Conservation (phyloP, 1,140 invertebrate species). For the Drosophila ogumai region DNA sequence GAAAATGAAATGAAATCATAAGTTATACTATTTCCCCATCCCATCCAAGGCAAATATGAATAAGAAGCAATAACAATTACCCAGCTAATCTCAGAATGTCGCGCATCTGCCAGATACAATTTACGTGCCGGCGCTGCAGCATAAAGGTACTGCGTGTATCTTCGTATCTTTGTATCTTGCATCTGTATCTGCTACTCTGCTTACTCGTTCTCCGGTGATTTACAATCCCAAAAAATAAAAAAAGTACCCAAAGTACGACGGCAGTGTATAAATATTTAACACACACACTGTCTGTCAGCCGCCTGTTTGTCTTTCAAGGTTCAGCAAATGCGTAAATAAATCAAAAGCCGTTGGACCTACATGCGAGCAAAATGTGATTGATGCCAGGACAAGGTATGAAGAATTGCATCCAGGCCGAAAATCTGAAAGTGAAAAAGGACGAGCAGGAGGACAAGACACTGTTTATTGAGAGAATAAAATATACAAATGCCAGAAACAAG, state of each 20-base stretch:
- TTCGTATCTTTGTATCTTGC: constrained; percentile 41
- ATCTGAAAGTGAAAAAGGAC: constrained; percentile 4
- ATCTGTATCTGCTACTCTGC: constrained; percentile 41
- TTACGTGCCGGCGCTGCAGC: constrained; percentile 44
- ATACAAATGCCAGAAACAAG: background rate
- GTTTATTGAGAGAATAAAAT: constrained; percentile 10
- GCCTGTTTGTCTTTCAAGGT: constrained; percentile 46
- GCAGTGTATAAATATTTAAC: constrained; percentile 51
- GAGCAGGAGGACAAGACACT: background rate
- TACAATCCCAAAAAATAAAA: constrained; percentile 40
- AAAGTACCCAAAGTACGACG: constrained; percentile 10
- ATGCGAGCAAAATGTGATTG: constrained; percentile 28
- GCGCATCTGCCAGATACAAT: constrained; percentile 44
- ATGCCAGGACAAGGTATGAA: constrained; percentile 23
- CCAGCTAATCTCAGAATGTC: constrained; percentile 44
- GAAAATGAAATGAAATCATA: constrained; percentile 26
- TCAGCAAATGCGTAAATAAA: constrained; percentile 57
- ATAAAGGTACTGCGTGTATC: constrained; percentile 3
- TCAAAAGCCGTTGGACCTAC: constrained; percentile 46
- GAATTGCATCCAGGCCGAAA: constrained; percentile 14
- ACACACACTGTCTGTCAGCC: constrained; percentile 11
- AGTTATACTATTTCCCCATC: constrained; percentile 1
- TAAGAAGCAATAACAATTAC: constrained; percentile 33
- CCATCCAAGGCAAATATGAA: constrained; percentile 24
- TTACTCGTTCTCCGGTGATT: constrained; percentile 48